A percentile compares a stretch with the other conserved stretches of the same genome.
phyloP scores from a whole-genome alignment of 2,888 invertebrate genomes.

The Drosophila mettleri region DNA sequence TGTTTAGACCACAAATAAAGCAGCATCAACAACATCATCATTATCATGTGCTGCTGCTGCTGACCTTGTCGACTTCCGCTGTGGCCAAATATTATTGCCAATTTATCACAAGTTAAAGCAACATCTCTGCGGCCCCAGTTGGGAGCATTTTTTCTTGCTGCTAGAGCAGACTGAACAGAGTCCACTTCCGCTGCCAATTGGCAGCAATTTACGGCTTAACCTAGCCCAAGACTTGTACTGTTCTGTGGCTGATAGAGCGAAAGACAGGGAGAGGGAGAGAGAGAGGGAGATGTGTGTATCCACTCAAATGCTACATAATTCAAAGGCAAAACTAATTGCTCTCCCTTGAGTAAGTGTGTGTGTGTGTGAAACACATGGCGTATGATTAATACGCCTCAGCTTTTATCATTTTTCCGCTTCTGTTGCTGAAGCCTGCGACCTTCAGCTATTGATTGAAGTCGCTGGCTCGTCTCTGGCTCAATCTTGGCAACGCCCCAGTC shows the following conservation, averaged over 20 bases:
- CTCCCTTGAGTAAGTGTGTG: not conserved
- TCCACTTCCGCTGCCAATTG: constrained; percentile 70
- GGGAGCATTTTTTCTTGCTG: constrained; percentile 26
- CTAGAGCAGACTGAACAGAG: too few relatives aligned
- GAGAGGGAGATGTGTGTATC: constrained; percentile 2
- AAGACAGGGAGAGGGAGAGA: not conserved
- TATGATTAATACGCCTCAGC: constrained; percentile 69
- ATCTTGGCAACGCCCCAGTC: constrained; percentile 56
- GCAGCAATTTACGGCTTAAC: constrained; percentile 11
- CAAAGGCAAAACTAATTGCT: constrained; percentile 62
- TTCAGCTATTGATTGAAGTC: constrained; percentile 68
- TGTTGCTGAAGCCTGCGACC: constrained; percentile 42
- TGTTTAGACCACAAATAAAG: constrained; percentile 40
- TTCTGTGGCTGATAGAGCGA: constrained; percentile 17
- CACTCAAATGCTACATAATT: constrained; percentile 62
- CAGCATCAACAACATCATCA: constrained; percentile 23
- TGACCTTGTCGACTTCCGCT: constrained; percentile 74
- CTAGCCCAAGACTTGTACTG: not conserved
- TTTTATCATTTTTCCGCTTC: constrained; percentile 57
- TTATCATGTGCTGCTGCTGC: constrained; percentile 20
- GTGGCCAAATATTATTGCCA: constrained; percentile 68
- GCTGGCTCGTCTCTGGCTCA: constrained; percentile 1
- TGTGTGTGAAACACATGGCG: constrained; percentile 62
- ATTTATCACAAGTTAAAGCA: constrained; percentile 64
- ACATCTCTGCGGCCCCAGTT: constrained; percentile 31